Base-by-base conservation (phyloP, 2,888 invertebrate genomes). In the Papilio protenor region DNA sequence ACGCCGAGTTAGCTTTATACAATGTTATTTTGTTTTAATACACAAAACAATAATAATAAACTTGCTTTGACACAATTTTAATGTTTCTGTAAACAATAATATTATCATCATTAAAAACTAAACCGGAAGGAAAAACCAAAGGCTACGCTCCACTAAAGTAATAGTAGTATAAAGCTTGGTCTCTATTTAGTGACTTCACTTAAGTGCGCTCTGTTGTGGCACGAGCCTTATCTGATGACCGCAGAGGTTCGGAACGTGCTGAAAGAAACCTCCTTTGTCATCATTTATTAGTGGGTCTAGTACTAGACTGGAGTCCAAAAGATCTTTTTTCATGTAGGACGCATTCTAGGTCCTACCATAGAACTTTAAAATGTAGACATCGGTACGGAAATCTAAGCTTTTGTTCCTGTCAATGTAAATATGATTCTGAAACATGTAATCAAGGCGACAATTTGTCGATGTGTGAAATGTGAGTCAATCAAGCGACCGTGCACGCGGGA, bases 181-280 rank as follows among this genome's bases (percentile, higher is more conserved):
- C 55, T 27, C n/a, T 69, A 40, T 6, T 40, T 40, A 40, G 8
- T 40, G 45, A 45, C 16, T 23, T 16, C 49, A n/a, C 23, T 64
- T 16, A 40, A 75, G 66, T 6, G 14, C 66, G 8, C 52, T 33
- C n/a, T 79, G 81, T 81, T 81, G 73, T 76, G 73, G 75, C 75
- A 57, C 81, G 78, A 55, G 49, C 33, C 27, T 52, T 72, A 77
- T 77, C 77, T 21, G 77, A 77, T 64, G 40, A 18, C 72, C 82
- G 80, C 75, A 82, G 79, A 83, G 80, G 81, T 85, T 82, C 82
- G 78, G 71, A 80, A 84, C 80, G 80, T 83, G 82, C 78, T 79
- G 80, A 83, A 82, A 79, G 79, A 81, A 77, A 84, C 81, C 81
- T 83, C 78, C 84, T 82, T 85, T 73, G 70, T 77, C 77, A 55